phyloP scores from a whole-genome alignment of 2,888 invertebrate genomes.

The Drosophila maculinotata region DNA sequence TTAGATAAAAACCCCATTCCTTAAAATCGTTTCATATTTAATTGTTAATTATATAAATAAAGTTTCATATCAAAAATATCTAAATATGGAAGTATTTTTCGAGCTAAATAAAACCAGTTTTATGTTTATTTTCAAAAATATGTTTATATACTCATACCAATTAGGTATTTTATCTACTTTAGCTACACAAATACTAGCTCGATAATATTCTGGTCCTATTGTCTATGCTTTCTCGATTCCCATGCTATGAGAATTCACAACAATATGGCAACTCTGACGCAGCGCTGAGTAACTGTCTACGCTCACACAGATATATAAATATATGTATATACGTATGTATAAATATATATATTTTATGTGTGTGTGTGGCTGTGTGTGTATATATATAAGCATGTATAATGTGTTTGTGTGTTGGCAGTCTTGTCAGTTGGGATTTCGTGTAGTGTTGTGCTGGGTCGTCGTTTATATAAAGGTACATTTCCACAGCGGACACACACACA shows the following conservation, averaged over 20 bases:
- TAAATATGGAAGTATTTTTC: too few relatives aligned
- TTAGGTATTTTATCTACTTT: neutral
- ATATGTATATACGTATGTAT: conserved; percentile 26
- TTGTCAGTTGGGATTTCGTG: conserved; percentile 83
- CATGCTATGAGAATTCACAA: conserved; percentile 18
- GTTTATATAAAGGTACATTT: conserved; percentile 80
- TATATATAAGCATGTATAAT: conserved; percentile 50
- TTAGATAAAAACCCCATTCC: too few relatives aligned
- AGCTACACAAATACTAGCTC: conserved; percentile 1
- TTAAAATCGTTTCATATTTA: too few relatives aligned
- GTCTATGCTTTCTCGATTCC: conserved; percentile 19
- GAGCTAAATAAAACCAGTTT: too few relatives aligned
- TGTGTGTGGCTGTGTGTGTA: conserved; percentile 34
- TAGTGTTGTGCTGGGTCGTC: conserved; percentile 73
- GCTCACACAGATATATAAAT: conserved; percentile 22
- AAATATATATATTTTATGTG: conserved; percentile 32
- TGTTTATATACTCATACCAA: too few relatives aligned
- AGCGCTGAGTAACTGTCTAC: conserved; percentile 74
- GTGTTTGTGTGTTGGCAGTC: conserved; percentile 61
- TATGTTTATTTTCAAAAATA: too few relatives aligned
- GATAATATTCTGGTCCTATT: conserved; percentile 23
- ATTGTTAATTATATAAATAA: too few relatives aligned
- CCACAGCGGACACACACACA: conserved; percentile 54
- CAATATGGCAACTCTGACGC: conserved; percentile 65
- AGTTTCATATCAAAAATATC: too few relatives aligned